Evolutionary conservation across 1,140 invertebrate species (phyloP).

Genomic region (Phenacoccus solenopsis): DNA sequence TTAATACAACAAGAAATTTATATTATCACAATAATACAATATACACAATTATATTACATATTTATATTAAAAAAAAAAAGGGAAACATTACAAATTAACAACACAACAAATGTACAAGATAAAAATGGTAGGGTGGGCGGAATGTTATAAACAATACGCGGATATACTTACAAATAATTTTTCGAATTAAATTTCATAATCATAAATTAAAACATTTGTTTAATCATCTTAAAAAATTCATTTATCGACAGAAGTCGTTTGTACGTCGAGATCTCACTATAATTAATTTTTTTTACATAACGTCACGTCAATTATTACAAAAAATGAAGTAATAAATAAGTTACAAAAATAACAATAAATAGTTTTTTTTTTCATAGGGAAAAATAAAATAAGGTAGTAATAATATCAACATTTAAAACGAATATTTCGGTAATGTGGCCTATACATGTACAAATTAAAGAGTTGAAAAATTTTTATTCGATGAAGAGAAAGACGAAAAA

Average conservation of each 20-base stretch:
- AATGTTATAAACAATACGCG: constrained; percentile 13
- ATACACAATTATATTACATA: constrained; percentile 1
- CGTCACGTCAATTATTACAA: not conserved
- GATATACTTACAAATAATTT: not conserved
- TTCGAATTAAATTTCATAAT: not conserved
- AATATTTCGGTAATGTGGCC: not conserved
- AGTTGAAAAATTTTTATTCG: not conserved
- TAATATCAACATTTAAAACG: not conserved
- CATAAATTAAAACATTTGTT: not conserved
- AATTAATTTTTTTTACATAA: not conserved
- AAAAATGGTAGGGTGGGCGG: constrained; percentile 14
- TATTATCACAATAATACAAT: constrained; percentile 11
- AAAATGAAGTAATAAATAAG: no score
- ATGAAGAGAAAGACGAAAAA: not conserved
- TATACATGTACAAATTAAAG: not conserved
- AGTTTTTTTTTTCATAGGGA: not conserved
- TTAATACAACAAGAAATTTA: not conserved
- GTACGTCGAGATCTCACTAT: constrained; percentile 1
- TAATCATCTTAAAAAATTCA: not conserved
- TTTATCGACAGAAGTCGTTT: not conserved
- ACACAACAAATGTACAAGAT: not conserved
- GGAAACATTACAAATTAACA: not conserved
- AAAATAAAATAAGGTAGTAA: not conserved
- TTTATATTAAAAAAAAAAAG: not conserved
- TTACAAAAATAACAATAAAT: not conserved